These are phyloP conservation scores for Phenganax marumi DNA, from an alignment of 92 coral and sea anemone species.

Conservation along the genomic window DNA sequence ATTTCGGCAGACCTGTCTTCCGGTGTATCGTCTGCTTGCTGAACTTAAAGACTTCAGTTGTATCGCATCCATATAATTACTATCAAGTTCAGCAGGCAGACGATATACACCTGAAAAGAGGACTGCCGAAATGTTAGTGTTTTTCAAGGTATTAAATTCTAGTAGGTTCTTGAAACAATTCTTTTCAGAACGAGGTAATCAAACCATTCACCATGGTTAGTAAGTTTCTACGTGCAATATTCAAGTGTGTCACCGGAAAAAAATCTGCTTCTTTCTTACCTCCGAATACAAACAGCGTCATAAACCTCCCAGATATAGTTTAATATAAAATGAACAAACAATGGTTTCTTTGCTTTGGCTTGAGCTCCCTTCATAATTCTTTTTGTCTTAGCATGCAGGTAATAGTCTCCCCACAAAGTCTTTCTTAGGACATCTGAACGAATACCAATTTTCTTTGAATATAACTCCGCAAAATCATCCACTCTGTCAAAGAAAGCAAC, in stretches of 20 bases:
- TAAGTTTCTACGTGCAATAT: too few species aligned
- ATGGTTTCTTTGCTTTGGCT: slow-evolving; percentile 89
- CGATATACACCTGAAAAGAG: too few species aligned
- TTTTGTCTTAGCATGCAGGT: slow-evolving; percentile 81
- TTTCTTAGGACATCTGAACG: slow-evolving; percentile 71
- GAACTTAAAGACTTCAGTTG: too few species aligned
- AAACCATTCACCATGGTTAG: too few species aligned
- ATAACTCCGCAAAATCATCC: slow-evolving; percentile 75
- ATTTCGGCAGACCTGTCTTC: too few species aligned
- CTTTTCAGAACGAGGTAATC: too few species aligned
- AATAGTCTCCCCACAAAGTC: slow-evolving; percentile 97
- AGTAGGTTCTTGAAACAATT: too few species aligned
- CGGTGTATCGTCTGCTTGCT: too few species aligned
- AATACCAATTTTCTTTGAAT: slow-evolving; percentile 84
- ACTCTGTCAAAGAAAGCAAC: slow-evolving; percentile 51
- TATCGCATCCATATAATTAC: too few species aligned
- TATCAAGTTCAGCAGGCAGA: too few species aligned
- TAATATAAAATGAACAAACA: slow-evolving; percentile 94
- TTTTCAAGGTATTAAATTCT: too few species aligned
- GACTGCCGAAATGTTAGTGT: too few species aligned
- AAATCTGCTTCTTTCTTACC: slow-evolving; percentile 47
- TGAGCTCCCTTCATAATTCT: slow-evolving; percentile 93
- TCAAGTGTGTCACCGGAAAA: neutral
- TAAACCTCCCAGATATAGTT: slow-evolving; percentile 95
- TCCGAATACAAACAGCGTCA: slow-evolving; percentile 74